Conservation (phyloP, 2,888 invertebrate species). For the Rugalucina vietnamica region DNA sequence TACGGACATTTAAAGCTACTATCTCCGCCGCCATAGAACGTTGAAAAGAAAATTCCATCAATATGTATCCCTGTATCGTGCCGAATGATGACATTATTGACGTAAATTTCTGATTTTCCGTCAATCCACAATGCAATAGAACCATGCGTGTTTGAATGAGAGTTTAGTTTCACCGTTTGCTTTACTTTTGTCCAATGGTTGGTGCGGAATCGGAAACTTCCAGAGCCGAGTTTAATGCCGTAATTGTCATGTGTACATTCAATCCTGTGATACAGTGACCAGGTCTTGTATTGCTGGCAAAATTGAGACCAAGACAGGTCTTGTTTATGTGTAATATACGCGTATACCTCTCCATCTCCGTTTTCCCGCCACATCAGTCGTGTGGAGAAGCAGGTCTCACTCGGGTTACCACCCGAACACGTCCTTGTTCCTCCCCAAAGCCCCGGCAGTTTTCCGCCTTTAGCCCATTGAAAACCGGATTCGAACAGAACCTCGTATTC, state of each 20-base stretch:
- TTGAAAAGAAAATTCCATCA: conserved; percentile 72
- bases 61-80: conserved; percentile 55
- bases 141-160: conserved; percentile 62
- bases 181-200: conserved; percentile 68
- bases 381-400: conserved; percentile 71
- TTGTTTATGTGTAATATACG: conserved; percentile 68
- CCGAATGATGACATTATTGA: conserved; percentile 62
- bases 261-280: conserved; percentile 1
- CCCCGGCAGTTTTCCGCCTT: conserved; percentile 75
- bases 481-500: conserved; percentile 52
- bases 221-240: conserved; percentile 51
- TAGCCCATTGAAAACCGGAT: conserved; percentile 40
- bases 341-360: conserved; percentile 75
- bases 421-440: conserved; percentile 64
- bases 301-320: conserved; percentile 13
- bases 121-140: conserved; percentile 66
- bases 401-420: conserved; percentile 69
- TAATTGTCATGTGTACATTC: conserved; percentile 17
- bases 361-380: conserved; percentile 74
- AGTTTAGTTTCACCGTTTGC: conserved; percentile 70
- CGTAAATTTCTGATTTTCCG: conserved; percentile 42
- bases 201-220: conserved; percentile 47
- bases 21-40: conserved; percentile 72
- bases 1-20: conserved; percentile 64
- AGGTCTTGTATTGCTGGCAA: neutral